phyloP scores from a whole-genome alignment of 2,113 vertebrate genomes.

The Noturus placidus region DNA sequence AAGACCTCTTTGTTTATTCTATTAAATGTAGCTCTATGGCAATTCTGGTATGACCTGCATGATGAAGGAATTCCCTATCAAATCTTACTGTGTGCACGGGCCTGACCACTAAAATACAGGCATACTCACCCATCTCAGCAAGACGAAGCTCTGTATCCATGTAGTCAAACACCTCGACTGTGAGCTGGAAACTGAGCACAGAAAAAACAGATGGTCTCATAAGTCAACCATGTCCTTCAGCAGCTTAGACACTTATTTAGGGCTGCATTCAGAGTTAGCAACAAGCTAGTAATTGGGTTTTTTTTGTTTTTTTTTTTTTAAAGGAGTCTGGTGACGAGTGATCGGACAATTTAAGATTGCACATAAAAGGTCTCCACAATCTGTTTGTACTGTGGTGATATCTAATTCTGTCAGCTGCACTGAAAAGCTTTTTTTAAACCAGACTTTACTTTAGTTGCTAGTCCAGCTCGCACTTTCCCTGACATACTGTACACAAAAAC shows the following conservation, averaged over 20 bases:
- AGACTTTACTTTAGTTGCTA: not conserved
- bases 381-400: not conserved
- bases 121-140: slow-evolving; percentile 85
- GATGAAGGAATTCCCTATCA: not conserved
- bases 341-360: not conserved
- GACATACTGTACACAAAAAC: not conserved
- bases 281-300: not conserved
- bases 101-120: not conserved
- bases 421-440: not conserved
- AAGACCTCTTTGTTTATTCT: not conserved
- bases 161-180: slow-evolving; percentile 97
- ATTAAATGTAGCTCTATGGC: not conserved
- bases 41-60: slow-evolving; percentile 7
- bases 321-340: not conserved
- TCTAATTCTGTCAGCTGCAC: not conserved
- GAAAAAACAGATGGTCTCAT: slow-evolving; percentile 33
- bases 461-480: not conserved
- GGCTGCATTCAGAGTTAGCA: not conserved
- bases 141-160: slow-evolving; percentile 91
- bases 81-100: not conserved
- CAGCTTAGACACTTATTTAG: not conserved
- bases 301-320: not conserved
- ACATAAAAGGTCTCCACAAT: not conserved
- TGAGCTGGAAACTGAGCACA: slow-evolving; percentile 90
- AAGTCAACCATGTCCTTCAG: not conserved